phyloP scores from a whole-genome alignment of 1,140 invertebrate genomes.

The Bacillus rossius region DNA sequence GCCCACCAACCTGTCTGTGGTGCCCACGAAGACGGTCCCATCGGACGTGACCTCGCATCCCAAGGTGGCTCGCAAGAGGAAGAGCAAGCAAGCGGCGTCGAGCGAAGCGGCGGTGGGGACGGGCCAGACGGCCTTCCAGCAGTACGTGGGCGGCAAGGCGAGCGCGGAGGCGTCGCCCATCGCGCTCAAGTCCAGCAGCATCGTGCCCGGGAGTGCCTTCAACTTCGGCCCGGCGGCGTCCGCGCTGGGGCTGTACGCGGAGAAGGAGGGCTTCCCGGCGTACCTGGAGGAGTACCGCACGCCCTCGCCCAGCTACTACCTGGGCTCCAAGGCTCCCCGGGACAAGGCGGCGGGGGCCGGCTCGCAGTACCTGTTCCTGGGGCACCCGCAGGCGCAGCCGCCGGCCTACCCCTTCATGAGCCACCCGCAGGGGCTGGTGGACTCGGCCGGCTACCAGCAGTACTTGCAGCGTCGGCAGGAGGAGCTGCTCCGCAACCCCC shows the following conservation, averaged over 20 bases:
- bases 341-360: slow-evolving; percentile 41
- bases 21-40: not conserved
- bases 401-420: slow-evolving; percentile 39
- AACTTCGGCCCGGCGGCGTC: slow-evolving; percentile 57
- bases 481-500: slow-evolving; percentile 43
- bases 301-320: slow-evolving; percentile 24
- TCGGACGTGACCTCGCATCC: not conserved
- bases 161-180: slow-evolving; percentile 47
- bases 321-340: slow-evolving; percentile 23
- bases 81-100: slow-evolving; percentile 22
- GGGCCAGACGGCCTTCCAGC: slow-evolving; percentile 42
- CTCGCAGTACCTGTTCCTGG: slow-evolving; percentile 44
- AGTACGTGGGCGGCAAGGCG: slow-evolving; percentile 45
- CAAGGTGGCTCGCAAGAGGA: slow-evolving; percentile 13
- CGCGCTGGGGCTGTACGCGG: slow-evolving; percentile 48
- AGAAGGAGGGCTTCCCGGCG: slow-evolving; percentile 46
- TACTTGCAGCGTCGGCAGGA: slow-evolving; percentile 56
- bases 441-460: slow-evolving; percentile 58
- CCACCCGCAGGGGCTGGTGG: slow-evolving; percentile 39
- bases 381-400: slow-evolving; percentile 44
- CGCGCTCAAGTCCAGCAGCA: slow-evolving; percentile 50
- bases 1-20: not conserved
- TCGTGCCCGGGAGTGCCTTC: slow-evolving; percentile 61
- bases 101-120: slow-evolving; percentile 18
- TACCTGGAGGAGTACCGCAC: slow-evolving; percentile 52